A percentile compares a stretch with the other conserved stretches of the same genome.
These are phyloP conservation scores for Bombus sylvicola DNA, from an alignment of 1,140 invertebrate species.

Conservation along the genomic window DNA sequence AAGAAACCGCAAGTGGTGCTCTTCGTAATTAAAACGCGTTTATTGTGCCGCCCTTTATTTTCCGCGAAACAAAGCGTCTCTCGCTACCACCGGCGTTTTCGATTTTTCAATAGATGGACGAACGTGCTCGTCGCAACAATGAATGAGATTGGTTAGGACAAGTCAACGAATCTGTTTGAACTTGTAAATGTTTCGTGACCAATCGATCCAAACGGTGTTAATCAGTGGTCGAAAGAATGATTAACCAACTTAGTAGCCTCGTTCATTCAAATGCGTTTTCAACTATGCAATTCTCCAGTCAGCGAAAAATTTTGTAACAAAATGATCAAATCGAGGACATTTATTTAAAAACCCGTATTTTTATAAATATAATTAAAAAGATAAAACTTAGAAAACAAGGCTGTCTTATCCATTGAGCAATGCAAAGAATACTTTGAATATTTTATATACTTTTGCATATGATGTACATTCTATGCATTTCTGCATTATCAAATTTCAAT, in stretches of 20 bases:
- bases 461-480: too few species aligned
- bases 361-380: too few species aligned
- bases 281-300: not conserved
- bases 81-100: not conserved
- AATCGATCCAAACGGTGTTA: slow-evolving; percentile 34
- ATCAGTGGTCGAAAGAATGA: not conserved
- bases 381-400: too few species aligned
- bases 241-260: not conserved
- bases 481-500: too few species aligned
- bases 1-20: not conserved
- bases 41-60: not conserved
- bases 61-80: not conserved
- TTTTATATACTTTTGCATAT: too few species aligned
- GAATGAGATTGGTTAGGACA: not conserved
- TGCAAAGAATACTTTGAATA: too few species aligned
- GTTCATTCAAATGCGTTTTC: too few species aligned
- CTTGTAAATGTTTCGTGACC: slow-evolving; percentile 37
- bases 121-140: not conserved
- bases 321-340: not conserved
- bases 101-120: not conserved
- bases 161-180: not conserved
- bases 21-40: slow-evolving; percentile 13
- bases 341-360: not conserved
- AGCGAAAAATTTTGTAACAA: not conserved
- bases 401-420: too few species aligned